Percentiles rank a stretch among this genome's conserved stretches.
Evolutionary conservation across 1,140 invertebrate genomes (phyloP).

Genomic region (Heliconius congener): DNA sequence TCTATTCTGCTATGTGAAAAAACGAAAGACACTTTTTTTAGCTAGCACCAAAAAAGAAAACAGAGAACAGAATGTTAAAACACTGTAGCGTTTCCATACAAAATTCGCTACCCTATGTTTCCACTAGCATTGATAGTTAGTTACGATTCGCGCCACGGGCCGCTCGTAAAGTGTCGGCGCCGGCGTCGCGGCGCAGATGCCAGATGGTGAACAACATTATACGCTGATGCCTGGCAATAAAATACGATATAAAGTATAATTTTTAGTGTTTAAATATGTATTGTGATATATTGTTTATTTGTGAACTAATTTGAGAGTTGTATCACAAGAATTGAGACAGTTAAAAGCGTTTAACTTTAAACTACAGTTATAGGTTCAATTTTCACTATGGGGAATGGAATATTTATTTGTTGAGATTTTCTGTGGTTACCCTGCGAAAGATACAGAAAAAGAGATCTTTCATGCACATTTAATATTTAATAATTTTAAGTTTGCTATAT

Average conservation of each 20-base stretch:
- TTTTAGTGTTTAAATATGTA: conserved; percentile 13
- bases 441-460: no score
- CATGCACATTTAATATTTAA: no score
- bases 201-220: conserved; percentile 52
- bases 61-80: background rate
- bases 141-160: conserved; percentile 64
- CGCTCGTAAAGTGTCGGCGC: conserved; percentile 57
- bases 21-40: no score
- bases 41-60: no score
- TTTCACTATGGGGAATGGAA: no score
- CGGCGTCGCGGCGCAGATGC: conserved; percentile 43
- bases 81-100: background rate
- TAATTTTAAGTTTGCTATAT: no score
- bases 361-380: no score
- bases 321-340: background rate
- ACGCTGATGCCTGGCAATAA: conserved; percentile 45
- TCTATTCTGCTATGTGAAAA: no score
- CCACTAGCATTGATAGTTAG: conserved; percentile 42
- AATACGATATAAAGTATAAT: conserved; percentile 34
- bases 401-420: no score
- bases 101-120: background rate
- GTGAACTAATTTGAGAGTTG: background rate
- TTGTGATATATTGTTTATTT: background rate
- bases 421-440: no score
- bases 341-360: no score